Percentiles rank a stretch among this genome's conserved stretches.
phyloP scores from a whole-genome alignment of 2,797 vertebrate genomes.

The Ptychobarbus kaznakovi region DNA sequence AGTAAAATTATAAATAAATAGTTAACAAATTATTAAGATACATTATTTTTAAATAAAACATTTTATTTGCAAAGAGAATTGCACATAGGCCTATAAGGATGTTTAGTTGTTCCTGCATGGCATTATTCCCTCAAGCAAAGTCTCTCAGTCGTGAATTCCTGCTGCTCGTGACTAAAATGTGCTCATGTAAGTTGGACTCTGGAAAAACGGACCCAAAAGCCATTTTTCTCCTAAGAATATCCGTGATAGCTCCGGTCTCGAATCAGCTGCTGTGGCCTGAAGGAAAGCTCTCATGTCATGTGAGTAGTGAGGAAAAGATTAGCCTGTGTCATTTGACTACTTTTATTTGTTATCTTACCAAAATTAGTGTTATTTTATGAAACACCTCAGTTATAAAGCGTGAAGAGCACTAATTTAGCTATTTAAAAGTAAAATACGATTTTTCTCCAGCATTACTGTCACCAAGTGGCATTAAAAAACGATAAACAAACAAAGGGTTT shows the following conservation, averaged over 20 bases:
- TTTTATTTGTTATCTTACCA: background rate
- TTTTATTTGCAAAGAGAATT: background rate
- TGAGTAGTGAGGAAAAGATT: constrained; percentile 5
- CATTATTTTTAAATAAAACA: background rate
- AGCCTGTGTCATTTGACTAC: background rate
- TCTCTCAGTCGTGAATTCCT: background rate
- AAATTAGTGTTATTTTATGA: background rate
- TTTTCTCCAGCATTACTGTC: background rate
- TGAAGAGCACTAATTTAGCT: background rate
- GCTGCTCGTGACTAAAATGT: constrained; percentile 22
- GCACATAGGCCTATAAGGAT: background rate
- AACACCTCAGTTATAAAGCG: background rate
- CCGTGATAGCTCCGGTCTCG: background rate
- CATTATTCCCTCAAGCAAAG: background rate
- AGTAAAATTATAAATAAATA: background rate
- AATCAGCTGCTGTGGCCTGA: constrained; percentile 35
- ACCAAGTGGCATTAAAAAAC: background rate
- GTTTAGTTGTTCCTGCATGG: background rate
- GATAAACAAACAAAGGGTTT: background rate
- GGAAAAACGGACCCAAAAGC: background rate
- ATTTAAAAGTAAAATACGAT: background rate
- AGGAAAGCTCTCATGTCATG: constrained; percentile 17
- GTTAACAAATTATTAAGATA: background rate
- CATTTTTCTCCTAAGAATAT: background rate
- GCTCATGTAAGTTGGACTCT: background rate